Evolutionary conservation across 2,888 invertebrate genomes (phyloP), one percentile per base, ranked within the genome.

Genomic region (Malthinus seriepunctatus): DNA sequence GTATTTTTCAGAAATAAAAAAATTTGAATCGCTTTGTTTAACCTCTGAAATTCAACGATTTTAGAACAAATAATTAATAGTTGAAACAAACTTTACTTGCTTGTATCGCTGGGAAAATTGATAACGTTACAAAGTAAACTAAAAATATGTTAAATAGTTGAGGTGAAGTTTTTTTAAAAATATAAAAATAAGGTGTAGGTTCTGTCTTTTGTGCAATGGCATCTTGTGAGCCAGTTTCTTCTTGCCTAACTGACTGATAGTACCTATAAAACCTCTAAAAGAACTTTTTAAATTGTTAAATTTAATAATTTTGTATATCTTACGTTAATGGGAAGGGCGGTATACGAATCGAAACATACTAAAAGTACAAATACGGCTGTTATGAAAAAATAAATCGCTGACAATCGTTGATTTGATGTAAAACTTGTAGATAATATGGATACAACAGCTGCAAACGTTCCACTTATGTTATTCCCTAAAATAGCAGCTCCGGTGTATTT

Each of bases 371-470:
- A 88, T 70, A 98, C 88, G 32, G 98, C 97, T 0, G 93, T 90
- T 62, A 96, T 91, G 79, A 99, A 99, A 80, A 97, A 99, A 81
- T 97, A 97, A 70, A 98, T 95, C 44, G 97, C 97, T 0, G 96
- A 89, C 3, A 95, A 95, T 53, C 92, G 82, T 35, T 81, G 79
- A 70, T 88, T 88, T 8, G 88, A 88, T 35, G 93, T 85, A 71
- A 90, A 83, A 39, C 83, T 72, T 23, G 83, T 76, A 1, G 93
- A 86, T 2, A 87, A 74, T 73, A 95, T 88, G 59, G 84, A 86
- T 63, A 95, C 87, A 15, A 93, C 73, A 39, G 93, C 87, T 9
- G 93, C 88, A 66, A 97, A 87, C 0, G 93, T 90, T 35, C 97
- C 97, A 76, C 95, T 93, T 46, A 96, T 85, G 78, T 97, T 97